phyloP scores from a whole-genome alignment of 2,888 invertebrate species.

The Perithous albicinctus region DNA sequence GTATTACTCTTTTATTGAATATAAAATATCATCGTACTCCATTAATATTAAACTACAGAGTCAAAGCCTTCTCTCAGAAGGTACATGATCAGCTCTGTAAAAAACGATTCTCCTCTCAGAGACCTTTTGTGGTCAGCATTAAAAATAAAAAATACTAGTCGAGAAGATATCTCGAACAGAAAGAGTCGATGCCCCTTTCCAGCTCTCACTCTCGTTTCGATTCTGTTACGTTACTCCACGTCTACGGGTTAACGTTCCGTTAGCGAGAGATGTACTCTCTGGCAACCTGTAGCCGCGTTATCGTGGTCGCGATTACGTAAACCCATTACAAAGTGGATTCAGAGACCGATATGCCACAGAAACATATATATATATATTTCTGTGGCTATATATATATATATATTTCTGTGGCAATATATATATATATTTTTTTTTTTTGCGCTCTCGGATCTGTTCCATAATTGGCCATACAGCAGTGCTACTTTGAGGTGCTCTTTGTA shows the following conservation, averaged over 20 bases:
- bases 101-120: neutral
- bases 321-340: slow-evolving; percentile 43
- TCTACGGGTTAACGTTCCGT: slow-evolving; percentile 55
- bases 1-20: neutral
- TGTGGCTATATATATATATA: neutral
- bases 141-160: neutral
- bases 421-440: no score
- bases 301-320: slow-evolving; percentile 59
- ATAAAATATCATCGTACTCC: neutral
- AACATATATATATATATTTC: slow-evolving; percentile 36
- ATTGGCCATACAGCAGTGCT: no score
- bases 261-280: slow-evolving; percentile 39
- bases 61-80: neutral
- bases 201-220: slow-evolving; percentile 59
- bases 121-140: neutral
- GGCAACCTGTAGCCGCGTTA: slow-evolving; percentile 63
- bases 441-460: no score
- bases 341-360: slow-evolving; percentile 12
- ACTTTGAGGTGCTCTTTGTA: no score
- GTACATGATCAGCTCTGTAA: neutral
- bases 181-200: slow-evolving; percentile 53
- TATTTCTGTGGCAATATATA: neutral
- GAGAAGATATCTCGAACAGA: slow-evolving; percentile 28
- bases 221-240: slow-evolving; percentile 30
- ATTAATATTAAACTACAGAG: neutral